phyloP scores from a whole-genome alignment of 2,888 invertebrate species.

The Napeogenes inachia region DNA sequence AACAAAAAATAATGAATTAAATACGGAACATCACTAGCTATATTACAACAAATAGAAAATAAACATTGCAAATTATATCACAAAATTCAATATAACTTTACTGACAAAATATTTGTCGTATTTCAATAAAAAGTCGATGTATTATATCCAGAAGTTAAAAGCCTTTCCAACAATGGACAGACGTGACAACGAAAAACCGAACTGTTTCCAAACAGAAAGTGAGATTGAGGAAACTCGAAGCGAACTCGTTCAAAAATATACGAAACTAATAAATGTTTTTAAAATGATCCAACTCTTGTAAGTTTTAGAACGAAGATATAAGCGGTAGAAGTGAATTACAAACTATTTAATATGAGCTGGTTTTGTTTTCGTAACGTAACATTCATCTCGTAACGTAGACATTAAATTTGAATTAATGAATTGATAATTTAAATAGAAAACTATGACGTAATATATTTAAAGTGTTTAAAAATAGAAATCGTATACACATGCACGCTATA shows the following conservation, averaged over 20 bases:
- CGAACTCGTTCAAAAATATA: slow-evolving; percentile 36
- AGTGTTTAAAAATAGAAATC: neutral
- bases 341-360: too few species aligned
- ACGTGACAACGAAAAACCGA: slow-evolving; percentile 20
- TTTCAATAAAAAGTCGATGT: slow-evolving; percentile 20
- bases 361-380: too few species aligned
- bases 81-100: neutral
- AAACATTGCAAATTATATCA: neutral
- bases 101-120: neutral
- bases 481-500: neutral
- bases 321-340: too few species aligned
- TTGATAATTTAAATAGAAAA: too few species aligned
- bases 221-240: slow-evolving; percentile 48
- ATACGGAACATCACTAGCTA: neutral
- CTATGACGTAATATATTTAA: neutral
- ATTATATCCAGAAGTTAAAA: slow-evolving; percentile 15
- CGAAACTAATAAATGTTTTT: slow-evolving; percentile 24
- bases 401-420: too few species aligned
- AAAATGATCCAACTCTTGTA: slow-evolving; percentile 11
- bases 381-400: too few species aligned
- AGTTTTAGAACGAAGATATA: neutral
- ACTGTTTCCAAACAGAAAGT: slow-evolving; percentile 55
- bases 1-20: slow-evolving; percentile 54
- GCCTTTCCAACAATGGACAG: slow-evolving; percentile 29
- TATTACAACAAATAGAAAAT: neutral